phyloP scores from a whole-genome alignment of 2,113 vertebrate genomes.

The Pelmatolapia mariae region DNA sequence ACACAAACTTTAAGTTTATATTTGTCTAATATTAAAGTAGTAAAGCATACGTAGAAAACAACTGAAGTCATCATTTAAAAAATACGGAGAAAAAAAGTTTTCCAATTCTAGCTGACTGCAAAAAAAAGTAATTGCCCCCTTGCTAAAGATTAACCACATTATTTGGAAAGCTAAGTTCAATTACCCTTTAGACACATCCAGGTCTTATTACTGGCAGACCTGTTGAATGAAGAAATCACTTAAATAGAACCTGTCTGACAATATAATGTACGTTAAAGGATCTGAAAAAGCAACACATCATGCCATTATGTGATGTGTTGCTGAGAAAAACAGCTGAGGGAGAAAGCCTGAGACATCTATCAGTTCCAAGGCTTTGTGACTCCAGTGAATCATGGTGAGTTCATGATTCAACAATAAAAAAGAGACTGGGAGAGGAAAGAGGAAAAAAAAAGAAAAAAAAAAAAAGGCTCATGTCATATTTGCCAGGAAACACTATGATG shows the following conservation, averaged over 20 bases:
- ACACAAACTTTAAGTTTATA: background rate
- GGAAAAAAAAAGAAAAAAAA: too few species aligned
- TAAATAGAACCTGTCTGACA: background rate
- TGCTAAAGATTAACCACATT: background rate
- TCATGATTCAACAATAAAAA: too few species aligned
- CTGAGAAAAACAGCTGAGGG: too few species aligned
- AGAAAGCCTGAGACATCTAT: too few species aligned
- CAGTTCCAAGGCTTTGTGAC: background rate
- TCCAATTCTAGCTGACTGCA: background rate
- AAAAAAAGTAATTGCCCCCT: background rate
- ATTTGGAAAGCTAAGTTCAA: background rate
- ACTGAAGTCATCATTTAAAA: background rate
- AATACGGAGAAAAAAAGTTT: background rate
- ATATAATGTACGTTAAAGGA: background rate
- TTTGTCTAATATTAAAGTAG: too few species aligned
- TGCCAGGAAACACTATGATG: background rate
- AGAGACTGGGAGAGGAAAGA: too few species aligned
- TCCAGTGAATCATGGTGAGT: background rate
- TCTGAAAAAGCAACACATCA: background rate
- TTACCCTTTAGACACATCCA: background rate
- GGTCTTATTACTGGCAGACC: background rate
- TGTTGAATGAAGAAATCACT: background rate
- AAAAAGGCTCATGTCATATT: background rate
- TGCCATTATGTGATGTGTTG: background rate
- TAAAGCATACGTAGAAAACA: background rate